These are phyloP conservation scores for Schizopygopsis malacanthus DNA, from an alignment of 2,797 vertebrate species.

Conservation along the genomic window DNA sequence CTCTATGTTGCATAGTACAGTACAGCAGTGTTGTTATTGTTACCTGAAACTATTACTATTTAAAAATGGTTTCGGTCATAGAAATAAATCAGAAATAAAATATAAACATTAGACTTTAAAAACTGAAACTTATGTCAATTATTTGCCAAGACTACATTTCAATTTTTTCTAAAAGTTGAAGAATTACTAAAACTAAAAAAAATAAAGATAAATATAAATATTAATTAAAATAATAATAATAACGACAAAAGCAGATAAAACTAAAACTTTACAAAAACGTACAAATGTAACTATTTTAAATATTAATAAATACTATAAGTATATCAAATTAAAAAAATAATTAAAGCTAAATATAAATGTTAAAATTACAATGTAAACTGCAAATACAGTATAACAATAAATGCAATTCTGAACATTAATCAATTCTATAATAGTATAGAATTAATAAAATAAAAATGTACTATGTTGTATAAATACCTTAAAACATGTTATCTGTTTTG, in stretches of 20 bases:
- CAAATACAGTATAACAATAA: background rate
- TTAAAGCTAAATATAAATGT: background rate
- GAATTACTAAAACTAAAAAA: background rate
- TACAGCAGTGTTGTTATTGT: background rate
- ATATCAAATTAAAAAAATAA: background rate
- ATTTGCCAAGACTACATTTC: background rate
- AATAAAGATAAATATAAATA: background rate
- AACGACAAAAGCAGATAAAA: background rate
- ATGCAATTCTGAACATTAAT: background rate
- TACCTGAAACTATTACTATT: background rate
- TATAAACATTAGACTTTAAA: background rate
- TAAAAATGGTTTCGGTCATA: background rate
- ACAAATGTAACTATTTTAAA: background rate
- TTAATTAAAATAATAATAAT: background rate
- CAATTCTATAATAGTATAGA: background rate
- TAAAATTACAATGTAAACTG: background rate
- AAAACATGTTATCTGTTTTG: background rate
- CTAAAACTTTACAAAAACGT: no score
- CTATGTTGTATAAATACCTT: background rate
- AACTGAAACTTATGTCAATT: background rate
- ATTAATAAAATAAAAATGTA: background rate
- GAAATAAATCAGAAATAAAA: background rate
- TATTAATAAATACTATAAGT: background rate
- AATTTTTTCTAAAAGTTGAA: background rate
- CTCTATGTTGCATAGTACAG: background rate